A percentile compares a stretch with the other conserved stretches of the same genome.
phyloP scores from a whole-genome alignment of 2,113 vertebrate species.

The Tautogolabrus adspersus region DNA sequence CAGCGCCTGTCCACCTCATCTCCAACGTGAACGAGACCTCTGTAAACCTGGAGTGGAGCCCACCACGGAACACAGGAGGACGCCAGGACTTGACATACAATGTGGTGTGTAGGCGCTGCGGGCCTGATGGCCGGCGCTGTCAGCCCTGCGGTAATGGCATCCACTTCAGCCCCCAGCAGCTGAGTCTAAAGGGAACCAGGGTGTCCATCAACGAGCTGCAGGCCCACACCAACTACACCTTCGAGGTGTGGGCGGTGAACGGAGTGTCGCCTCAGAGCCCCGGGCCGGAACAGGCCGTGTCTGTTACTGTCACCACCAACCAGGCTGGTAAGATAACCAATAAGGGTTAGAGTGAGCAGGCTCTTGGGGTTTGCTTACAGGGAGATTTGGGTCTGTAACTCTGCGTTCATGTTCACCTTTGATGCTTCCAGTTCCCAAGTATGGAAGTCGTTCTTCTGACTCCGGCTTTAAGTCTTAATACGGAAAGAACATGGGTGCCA shows the following conservation, averaged over 20 bases:
- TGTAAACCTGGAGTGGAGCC: slow-evolving; percentile 96
- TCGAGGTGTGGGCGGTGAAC: slow-evolving; percentile 96
- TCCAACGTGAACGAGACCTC: slow-evolving; percentile 99
- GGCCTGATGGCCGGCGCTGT: slow-evolving; percentile 87
- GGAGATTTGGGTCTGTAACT: too few relatives aligned
- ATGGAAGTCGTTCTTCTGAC: too few relatives aligned
- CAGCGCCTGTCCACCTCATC: slow-evolving; percentile 94
- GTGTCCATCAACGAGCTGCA: slow-evolving; percentile 97
- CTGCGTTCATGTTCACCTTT: too few relatives aligned
- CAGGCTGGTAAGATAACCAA: slow-evolving; percentile 91
- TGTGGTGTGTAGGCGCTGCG: slow-evolving; percentile 94
- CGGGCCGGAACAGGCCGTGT: slow-evolving; percentile 92
- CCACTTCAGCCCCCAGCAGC: slow-evolving; percentile 95
- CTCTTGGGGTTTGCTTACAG: background rate
- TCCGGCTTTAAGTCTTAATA: too few relatives aligned
- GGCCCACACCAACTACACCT: slow-evolving; percentile 99
- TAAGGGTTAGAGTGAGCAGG: background rate
- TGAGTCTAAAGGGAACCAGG: slow-evolving; percentile 88
- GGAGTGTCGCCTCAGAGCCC: slow-evolving; percentile 95
- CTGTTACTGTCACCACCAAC: slow-evolving; percentile 97
- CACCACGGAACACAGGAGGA: slow-evolving; percentile 91
- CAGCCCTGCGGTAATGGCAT: slow-evolving; percentile 92
- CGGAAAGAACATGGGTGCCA: too few relatives aligned
- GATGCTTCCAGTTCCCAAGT: too few relatives aligned
- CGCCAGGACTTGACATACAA: slow-evolving; percentile 95